Evolutionary conservation across 2,113 vertebrate genomes (phyloP).

Genomic region (Cephalopterus ornatus): DNA sequence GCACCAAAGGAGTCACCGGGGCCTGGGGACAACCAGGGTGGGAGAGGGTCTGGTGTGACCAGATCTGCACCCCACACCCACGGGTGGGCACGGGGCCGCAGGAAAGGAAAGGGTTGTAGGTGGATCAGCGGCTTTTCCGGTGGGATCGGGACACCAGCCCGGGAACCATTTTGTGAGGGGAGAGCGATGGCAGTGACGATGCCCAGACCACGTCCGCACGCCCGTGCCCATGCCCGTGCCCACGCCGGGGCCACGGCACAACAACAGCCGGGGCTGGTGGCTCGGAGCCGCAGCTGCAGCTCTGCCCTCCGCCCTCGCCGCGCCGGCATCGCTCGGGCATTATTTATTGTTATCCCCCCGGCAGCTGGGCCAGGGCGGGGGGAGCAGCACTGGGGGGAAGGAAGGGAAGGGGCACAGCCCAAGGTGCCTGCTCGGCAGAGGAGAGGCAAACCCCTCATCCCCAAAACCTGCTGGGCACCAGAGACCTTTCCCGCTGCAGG

Average conservation of each 20-base stretch:
- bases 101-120: rapidly evolving
- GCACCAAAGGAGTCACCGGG: rapidly evolving
- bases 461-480: rapidly evolving
- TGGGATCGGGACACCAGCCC: neutral
- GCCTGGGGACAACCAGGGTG: neutral
- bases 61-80: rapidly evolving
- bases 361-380: neutral
- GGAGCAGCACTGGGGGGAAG: neutral
- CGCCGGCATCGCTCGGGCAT: neutral
- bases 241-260: rapidly evolving
- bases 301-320: neutral
- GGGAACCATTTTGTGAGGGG: neutral
- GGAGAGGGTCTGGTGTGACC: neutral
- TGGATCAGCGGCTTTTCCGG: neutral
- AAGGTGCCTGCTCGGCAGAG: rapidly evolving
- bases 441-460: neutral
- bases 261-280: neutral
- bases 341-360: neutral
- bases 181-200: rapidly evolving
- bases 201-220: neutral
- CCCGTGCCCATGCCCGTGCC: neutral
- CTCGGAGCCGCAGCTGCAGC: neutral
- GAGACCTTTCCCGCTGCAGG: rapidly evolving
- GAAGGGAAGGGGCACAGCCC: neutral
- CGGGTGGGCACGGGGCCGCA: rapidly evolving